Evolutionary conservation across 2,113 vertebrate genomes (phyloP), one percentile per base, ranked within the genome.

Genomic region (Oreochromis tanganicae): DNA sequence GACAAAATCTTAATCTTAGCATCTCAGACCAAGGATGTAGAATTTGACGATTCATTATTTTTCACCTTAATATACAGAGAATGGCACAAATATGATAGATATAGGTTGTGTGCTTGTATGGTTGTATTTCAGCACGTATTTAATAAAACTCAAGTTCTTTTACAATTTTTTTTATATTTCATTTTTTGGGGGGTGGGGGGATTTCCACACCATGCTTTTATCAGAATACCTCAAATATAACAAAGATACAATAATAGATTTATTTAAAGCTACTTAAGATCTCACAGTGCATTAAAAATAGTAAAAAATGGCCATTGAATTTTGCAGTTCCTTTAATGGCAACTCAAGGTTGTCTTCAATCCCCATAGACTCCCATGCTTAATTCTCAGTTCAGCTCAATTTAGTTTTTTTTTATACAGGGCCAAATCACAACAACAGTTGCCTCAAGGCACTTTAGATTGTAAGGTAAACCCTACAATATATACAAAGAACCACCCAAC

Each of bases 151-250:
- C 8, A 0, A 1, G 1, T 13, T 5, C 13, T 21, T 21, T 68
- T 41, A 34, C 2, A 0, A n/a, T 21, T 1, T 52, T 27, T 17
- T 52, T 4, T 9, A 38, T 1, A 38, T 38, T 5, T 6, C 1
- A n/a, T 54, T n/a, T 19, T 54, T 54, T 4, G 9, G 9, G 3
- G 1, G 1, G 32, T 32, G 19, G 19, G 48, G n/a, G 14, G 1
- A 9, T 32, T 68, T 68, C 36, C 3, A 73, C 68, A 27, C 5
- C 8, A 48, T 48, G 41, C 24, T 48, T 73, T 73, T 17, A 46
- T 73, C 27, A 73, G 9, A 29, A 16, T 48, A 43, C 38, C 24
- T 43, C 59, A 46, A 46, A 73, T 73, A 10, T 29, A 16, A 41
- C n/a, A 24, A 71, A 46, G 8, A 73, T 46, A 27, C 3, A 46